Evolutionary conservation across 2,888 invertebrate genomes (phyloP).

Genomic region (Acanthoscelides obtectus): DNA sequence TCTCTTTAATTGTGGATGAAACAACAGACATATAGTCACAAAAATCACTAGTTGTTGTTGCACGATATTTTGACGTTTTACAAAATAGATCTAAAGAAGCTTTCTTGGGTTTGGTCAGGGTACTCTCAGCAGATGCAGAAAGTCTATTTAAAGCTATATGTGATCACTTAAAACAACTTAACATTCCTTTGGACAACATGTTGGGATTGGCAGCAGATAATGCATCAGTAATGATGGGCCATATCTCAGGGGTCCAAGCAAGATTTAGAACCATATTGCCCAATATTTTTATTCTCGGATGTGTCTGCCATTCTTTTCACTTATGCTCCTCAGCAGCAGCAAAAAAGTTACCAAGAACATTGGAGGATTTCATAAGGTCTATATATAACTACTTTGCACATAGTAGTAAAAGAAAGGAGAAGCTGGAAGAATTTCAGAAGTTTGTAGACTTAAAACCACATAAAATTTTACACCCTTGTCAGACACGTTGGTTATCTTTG

Average conservation of each 20-base stretch:
- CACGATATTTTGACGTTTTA: too few species aligned
- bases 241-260: constrained; percentile 7
- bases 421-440: constrained; percentile 8
- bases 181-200: too few species aligned
- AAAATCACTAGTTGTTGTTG: too few species aligned
- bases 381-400: constrained; percentile 12
- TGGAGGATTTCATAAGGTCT: constrained; percentile 15
- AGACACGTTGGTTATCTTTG: constrained; percentile 14
- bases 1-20: too few species aligned
- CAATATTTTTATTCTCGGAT: constrained; percentile 11
- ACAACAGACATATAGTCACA: too few species aligned
- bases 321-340: constrained; percentile 12
- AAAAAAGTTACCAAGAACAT: constrained; percentile 11
- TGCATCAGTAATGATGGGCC: constrained; percentile 14
- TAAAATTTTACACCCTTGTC: constrained; percentile 10
- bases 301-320: constrained; percentile 16
- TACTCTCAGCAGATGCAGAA: too few species aligned
- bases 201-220: constrained; percentile 18
- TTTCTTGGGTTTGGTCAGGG: too few species aligned
- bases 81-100: too few species aligned
- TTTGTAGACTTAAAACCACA: constrained; percentile 12
- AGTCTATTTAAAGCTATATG: too few species aligned
- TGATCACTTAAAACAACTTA: too few species aligned
- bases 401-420: constrained; percentile 7
- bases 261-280: constrained; percentile 7